These are phyloP conservation scores for Thymelicus lineola DNA, from an alignment of 2,888 invertebrate species.

Conservation along the genomic window DNA sequence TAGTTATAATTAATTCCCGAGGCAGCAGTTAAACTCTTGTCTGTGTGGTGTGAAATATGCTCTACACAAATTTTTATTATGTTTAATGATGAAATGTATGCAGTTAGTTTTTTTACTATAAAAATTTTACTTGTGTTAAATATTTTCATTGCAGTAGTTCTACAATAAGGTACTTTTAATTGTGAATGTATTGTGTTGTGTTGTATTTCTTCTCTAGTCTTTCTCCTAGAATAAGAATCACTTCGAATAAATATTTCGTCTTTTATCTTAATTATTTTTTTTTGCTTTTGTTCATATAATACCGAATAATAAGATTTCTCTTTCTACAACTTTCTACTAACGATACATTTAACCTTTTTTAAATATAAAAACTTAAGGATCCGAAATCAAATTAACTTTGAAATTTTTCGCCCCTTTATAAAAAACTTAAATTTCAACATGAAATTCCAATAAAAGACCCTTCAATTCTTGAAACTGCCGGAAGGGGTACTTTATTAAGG, in stretches of 20 bases:
- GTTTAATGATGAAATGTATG: neutral
- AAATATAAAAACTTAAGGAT: neutral
- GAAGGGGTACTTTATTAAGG: slow-evolving; percentile 32
- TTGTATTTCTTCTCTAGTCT: no score
- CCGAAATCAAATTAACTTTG: slow-evolving; percentile 8
- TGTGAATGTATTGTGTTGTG: no score
- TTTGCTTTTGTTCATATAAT: no score
- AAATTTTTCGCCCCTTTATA: slow-evolving; percentile 20
- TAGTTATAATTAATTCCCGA: slow-evolving; percentile 7
- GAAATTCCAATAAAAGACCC: slow-evolving; percentile 36
- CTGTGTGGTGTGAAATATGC: neutral
- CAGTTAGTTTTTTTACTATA: neutral
- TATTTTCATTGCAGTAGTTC: neutral
- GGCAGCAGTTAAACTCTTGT: neutral
- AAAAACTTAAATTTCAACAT: slow-evolving; percentile 32
- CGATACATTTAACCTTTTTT: slow-evolving; percentile 2
- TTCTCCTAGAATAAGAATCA: no score
- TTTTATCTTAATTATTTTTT: no score
- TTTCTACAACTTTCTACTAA: neutral
- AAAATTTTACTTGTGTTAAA: neutral
- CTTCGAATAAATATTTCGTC: no score
- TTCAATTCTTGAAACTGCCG: slow-evolving; percentile 26
- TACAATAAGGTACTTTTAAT: no score
- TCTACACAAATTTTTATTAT: neutral
- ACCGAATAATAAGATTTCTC: no score